phyloP scores from a whole-genome alignment of 30 jellyfish, hydroid and myxozoan species.

The Chironex yamaguchii region DNA sequence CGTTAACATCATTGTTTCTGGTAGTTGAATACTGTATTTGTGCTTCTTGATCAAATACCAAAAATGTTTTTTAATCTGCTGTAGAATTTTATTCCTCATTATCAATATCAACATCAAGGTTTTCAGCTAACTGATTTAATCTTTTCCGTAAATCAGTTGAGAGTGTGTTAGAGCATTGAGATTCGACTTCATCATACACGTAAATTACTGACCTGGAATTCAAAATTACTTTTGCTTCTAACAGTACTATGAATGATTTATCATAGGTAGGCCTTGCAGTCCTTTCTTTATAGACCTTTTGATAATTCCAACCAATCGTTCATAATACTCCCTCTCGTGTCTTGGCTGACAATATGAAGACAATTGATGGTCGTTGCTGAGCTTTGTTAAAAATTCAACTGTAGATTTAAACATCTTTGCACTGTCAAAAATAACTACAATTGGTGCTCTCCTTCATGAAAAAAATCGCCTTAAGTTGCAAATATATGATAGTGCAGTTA shows the following conservation, averaged over 20 bases:
- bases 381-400: too few relatives aligned
- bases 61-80: not conserved
- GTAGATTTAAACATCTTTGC: slow-evolving; percentile 10
- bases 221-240: slow-evolving; percentile 14
- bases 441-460: not conserved
- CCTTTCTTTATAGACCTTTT: too few relatives aligned
- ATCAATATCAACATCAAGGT: not conserved
- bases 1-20: too few relatives aligned
- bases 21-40: too few relatives aligned
- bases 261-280: too few relatives aligned
- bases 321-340: too few relatives aligned
- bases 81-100: not conserved
- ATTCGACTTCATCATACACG: slow-evolving; percentile 28
- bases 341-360: too few relatives aligned
- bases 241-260: too few relatives aligned
- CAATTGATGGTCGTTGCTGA: too few relatives aligned
- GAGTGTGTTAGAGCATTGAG: slow-evolving; percentile 30
- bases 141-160: slow-evolving; percentile 29
- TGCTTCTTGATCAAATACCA: not conserved
- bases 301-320: too few relatives aligned
- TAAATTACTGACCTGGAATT: slow-evolving; percentile 20
- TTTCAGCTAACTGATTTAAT: slow-evolving; percentile 14
- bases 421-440: slow-evolving; percentile 2
- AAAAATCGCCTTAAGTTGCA: slow-evolving; percentile 10
- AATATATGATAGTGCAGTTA: slow-evolving; percentile 9